Evolutionary conservation across 2,113 vertebrate species (phyloP).

Genomic region (Hyaena hyaena): DNA sequence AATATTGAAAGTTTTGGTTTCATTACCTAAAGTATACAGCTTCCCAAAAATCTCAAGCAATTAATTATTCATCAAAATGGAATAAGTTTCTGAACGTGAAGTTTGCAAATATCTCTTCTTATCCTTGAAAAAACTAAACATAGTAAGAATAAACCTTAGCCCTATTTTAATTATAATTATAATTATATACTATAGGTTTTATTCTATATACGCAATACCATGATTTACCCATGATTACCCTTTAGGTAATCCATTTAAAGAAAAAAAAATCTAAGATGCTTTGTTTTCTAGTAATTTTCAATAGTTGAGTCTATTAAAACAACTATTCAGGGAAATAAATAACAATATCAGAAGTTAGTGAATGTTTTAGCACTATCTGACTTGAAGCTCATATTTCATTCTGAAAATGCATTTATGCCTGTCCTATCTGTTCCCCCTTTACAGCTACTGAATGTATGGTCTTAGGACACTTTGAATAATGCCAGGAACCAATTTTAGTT

Average conservation of each 20-base stretch:
- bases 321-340: slow-evolving; percentile 2
- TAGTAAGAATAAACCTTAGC: not conserved
- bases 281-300: not conserved
- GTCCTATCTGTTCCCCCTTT: not conserved
- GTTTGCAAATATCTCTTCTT: not conserved
- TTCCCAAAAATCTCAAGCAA: not conserved
- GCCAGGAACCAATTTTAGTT: slow-evolving; percentile 12
- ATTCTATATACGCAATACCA: not conserved
- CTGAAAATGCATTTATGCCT: not conserved
- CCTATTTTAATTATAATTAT: not conserved
- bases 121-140: not conserved
- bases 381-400: not conserved
- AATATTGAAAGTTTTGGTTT: not conserved
- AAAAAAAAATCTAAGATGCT: not conserved
- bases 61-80: not conserved
- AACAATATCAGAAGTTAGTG: not conserved
- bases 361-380: not conserved
- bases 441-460: not conserved
- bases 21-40: not conserved
- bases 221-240: not conserved
- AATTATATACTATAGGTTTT: not conserved
- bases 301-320: not conserved
- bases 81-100: not conserved
- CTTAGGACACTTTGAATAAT: slow-evolving; percentile 2
- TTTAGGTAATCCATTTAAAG: not conserved